A percentile compares a stretch with the other conserved stretches of the same genome.
Evolutionary conservation across 64 coral and sea anemone genomes (phyloP).

Genomic region (Porites australiensis): DNA sequence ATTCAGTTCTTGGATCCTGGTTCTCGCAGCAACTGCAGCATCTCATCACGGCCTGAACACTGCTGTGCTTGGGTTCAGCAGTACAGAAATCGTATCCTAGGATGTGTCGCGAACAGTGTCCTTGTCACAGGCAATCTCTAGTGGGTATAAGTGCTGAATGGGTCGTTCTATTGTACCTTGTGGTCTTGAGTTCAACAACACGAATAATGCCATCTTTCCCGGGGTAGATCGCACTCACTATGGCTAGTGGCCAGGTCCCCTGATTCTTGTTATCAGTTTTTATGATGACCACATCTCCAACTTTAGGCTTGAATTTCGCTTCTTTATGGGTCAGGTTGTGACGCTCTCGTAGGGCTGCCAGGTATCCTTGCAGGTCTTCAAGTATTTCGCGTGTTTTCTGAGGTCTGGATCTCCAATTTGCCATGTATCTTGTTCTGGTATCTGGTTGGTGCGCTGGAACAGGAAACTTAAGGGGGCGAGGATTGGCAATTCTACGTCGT

Average conservation of each 20-base stretch:
- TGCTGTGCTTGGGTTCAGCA: not conserved
- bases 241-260: conserved; percentile 7
- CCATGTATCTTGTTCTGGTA: conserved; percentile 44
- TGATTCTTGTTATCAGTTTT: conserved; percentile 36
- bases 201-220: conserved; percentile 14
- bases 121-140: not conserved
- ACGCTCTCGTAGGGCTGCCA: conserved; percentile 43
- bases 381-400: conserved; percentile 45
- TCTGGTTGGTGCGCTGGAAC: conserved; percentile 51
- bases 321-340: conserved; percentile 60
- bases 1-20: not conserved
- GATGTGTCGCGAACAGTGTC: not conserved
- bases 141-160: conserved; percentile 13
- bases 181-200: conserved; percentile 7
- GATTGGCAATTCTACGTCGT: conserved; percentile 52
- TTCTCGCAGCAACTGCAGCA: conserved; percentile 3
- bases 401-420: conserved; percentile 50
- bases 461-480: conserved; percentile 55
- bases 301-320: conserved; percentile 27
- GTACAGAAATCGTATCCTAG: not conserved
- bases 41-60: conserved; percentile 9
- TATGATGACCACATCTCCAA: conserved; percentile 35
- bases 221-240: conserved; percentile 9
- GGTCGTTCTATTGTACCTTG: conserved; percentile 20
- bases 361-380: conserved; percentile 59